Percentiles rank a stretch among this genome's conserved stretches.
Conservation (phyloP, 2,113 vertebrate species). For the Clarias batrachus region DNA sequence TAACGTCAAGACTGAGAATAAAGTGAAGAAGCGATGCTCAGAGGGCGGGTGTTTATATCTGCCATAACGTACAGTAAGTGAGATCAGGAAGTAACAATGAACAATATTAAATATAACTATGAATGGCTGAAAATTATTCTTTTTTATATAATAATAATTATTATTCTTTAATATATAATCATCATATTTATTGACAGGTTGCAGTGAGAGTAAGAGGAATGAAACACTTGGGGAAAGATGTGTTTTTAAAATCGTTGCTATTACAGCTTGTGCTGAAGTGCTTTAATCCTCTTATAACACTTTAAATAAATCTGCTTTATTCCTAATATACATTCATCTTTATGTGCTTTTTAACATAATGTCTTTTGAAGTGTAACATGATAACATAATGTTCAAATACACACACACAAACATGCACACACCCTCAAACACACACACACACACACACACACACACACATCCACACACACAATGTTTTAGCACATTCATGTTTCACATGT, state of each 20-base stretch:
- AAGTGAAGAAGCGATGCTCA: not conserved
- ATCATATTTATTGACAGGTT: not conserved
- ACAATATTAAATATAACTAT: not conserved
- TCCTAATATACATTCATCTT: not conserved
- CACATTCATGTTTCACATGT: not conserved
- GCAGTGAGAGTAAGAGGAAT: not conserved
- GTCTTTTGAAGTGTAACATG: not conserved
- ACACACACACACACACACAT: not conserved
- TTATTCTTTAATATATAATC: not conserved
- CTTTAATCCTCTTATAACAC: not conserved
- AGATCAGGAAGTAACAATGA: not conserved
- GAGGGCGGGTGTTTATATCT: not conserved
- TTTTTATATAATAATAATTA: no score
- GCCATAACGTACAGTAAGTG: not conserved
- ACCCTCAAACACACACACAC: not conserved
- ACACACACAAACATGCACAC: no score
- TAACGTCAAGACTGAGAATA: not conserved
- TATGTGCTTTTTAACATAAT: not conserved
- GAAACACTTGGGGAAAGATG: not conserved
- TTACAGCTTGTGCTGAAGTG: not conserved
- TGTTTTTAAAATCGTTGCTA: not conserved
- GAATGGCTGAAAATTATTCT: not conserved
- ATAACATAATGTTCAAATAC: not conserved
- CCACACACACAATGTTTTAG: conserved; percentile 4
- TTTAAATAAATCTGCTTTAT: not conserved